phyloP scores from a whole-genome alignment of 2,797 vertebrate species.

The Podargus strigoides region DNA sequence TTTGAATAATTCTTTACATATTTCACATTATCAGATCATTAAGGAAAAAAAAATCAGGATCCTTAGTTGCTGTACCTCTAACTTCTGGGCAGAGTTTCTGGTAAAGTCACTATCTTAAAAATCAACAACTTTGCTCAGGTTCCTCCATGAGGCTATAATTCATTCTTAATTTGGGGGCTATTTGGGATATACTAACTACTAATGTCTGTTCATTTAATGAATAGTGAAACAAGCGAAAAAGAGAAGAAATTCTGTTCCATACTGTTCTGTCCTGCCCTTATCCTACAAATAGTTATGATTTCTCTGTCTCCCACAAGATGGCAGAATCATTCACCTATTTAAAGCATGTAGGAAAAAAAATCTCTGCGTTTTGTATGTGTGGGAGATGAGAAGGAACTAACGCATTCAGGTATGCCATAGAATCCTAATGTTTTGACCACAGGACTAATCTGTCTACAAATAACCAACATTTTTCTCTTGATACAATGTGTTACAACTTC shows the following conservation, averaged over 20 bases:
- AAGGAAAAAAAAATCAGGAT: not conserved
- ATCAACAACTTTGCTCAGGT: not conserved
- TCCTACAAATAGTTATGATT: not conserved
- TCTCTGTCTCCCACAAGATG: constrained; percentile 62
- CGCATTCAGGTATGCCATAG: not conserved
- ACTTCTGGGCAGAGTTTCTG: not conserved
- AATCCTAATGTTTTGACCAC: not conserved
- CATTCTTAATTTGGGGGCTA: not conserved
- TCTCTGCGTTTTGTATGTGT: not conserved
- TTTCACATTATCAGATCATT: not conserved
- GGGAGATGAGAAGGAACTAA: not conserved
- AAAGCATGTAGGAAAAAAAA: not conserved
- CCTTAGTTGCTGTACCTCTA: not conserved
- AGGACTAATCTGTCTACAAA: not conserved
- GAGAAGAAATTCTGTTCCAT: not conserved
- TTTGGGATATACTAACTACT: not conserved
- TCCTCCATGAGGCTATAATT: not conserved
- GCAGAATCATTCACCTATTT: constrained; percentile 56
- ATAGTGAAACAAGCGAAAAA: not conserved
- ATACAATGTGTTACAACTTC: not conserved
- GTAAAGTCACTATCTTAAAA: not conserved
- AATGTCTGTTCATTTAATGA: not conserved
- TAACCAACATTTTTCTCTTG: not conserved
- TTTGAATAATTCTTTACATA: not conserved
- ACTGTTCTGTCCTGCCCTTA: not conserved